phyloP scores from a whole-genome alignment of 1,140 invertebrate species.

The Bilobella aurantiaca region DNA sequence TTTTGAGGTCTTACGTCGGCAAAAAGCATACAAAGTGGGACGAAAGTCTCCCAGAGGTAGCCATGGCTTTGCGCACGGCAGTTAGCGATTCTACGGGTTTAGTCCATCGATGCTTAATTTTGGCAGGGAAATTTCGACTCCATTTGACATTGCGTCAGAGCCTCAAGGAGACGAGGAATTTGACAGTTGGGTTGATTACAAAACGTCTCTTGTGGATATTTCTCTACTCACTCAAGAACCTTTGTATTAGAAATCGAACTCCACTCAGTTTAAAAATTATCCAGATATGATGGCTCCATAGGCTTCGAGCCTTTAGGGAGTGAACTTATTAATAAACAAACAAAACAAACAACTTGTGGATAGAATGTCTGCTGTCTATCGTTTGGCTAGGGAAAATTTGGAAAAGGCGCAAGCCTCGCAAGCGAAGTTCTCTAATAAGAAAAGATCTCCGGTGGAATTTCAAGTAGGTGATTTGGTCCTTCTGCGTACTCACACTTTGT shows the following conservation, averaged over 20 bases:
- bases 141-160: conserved; percentile 2
- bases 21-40: conserved; percentile 38
- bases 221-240: no score
- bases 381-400: neutral
- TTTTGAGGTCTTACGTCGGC: conserved; percentile 38
- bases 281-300: no score
- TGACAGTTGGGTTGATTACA: neutral
- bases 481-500: neutral
- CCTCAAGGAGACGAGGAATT: no score
- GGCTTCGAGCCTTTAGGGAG: no score
- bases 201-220: no score
- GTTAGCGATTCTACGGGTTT: conserved; percentile 36
- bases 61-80: conserved; percentile 42
- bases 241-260: no score
- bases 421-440: neutral
- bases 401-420: conserved; percentile 4
- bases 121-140: conserved; percentile 36
- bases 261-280: no score
- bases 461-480: neutral
- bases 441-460: neutral
- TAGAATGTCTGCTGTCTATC: no score
- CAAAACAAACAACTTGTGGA: no score
- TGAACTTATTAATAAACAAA: neutral
- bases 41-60: conserved; percentile 37
- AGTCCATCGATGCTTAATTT: conserved; percentile 40